Percentiles rank a stretch among this genome's conserved stretches.
Conservation (phyloP, 1,140 invertebrate genomes). For the Papilio xuthus region DNA sequence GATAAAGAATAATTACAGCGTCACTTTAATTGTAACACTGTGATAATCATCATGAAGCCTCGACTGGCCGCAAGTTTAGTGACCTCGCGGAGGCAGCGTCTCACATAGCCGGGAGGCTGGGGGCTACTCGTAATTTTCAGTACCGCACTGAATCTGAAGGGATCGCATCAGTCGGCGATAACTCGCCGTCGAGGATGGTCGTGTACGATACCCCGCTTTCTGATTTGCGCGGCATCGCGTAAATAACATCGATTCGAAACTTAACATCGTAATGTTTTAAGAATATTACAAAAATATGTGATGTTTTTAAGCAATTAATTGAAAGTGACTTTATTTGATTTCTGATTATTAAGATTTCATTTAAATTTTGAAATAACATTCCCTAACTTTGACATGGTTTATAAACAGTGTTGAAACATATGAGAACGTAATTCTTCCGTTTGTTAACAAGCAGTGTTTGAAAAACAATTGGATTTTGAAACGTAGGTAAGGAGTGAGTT, state of each 20-base stretch:
- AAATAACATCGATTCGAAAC: conserved; percentile 64
- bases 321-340: background rate
- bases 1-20: conserved; percentile 13
- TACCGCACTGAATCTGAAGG: conserved; percentile 48
- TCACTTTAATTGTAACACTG: conserved; percentile 26
- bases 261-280: conserved; percentile 15
- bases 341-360: background rate
- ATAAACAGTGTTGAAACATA: conserved; percentile 21
- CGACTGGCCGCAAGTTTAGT: conserved; percentile 35
- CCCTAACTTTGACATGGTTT: background rate
- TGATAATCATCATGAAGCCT: conserved; percentile 33
- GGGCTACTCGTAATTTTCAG: conserved; percentile 64
- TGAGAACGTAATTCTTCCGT: background rate
- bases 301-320: background rate
- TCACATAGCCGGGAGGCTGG: conserved; percentile 59
- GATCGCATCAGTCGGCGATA: conserved; percentile 56
- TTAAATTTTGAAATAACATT: background rate
- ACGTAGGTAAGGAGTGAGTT: conserved; percentile 40
- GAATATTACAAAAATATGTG: background rate
- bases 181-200: conserved; percentile 45
- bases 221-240: conserved; percentile 50
- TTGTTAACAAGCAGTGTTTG: conserved; percentile 27
- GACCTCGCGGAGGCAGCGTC: conserved; percentile 60
- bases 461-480: conserved; percentile 31
- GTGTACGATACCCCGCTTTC: conserved; percentile 39